phyloP scores from a whole-genome alignment of 2,113 vertebrate genomes.

The Campylomormyrus numenius region DNA sequence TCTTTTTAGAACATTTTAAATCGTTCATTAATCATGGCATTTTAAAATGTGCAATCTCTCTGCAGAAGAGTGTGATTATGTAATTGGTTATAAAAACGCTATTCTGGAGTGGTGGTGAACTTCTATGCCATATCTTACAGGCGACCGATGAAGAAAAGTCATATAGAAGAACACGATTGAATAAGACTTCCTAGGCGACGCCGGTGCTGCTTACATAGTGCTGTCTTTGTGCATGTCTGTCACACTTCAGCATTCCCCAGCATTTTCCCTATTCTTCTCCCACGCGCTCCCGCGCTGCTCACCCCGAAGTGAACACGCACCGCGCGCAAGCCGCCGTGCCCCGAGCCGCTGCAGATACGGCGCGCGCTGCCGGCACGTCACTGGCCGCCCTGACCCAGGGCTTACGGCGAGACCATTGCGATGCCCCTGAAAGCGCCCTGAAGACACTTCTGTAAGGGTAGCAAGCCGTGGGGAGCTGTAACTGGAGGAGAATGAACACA shows the following conservation, averaged over 20 bases:
- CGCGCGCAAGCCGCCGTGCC: neutral
- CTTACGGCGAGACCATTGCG: neutral
- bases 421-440: neutral
- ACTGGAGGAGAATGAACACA: neutral
- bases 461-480: neutral
- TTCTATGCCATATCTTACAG: neutral
- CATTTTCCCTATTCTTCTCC: neutral
- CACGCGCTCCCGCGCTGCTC: neutral
- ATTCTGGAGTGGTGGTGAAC: neutral
- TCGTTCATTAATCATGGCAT: neutral
- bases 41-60: neutral
- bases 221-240: neutral
- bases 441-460: neutral
- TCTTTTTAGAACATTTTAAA: neutral
- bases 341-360: neutral
- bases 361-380: neutral
- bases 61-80: neutral
- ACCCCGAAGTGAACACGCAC: neutral
- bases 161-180: neutral
- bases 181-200: neutral
- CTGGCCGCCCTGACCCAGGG: neutral
- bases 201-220: neutral
- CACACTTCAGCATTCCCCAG: neutral
- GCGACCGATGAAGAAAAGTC: neutral
- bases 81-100: neutral